phyloP scores from a whole-genome alignment of 2,797 vertebrate genomes.

The Cyprinodon diabolis region DNA sequence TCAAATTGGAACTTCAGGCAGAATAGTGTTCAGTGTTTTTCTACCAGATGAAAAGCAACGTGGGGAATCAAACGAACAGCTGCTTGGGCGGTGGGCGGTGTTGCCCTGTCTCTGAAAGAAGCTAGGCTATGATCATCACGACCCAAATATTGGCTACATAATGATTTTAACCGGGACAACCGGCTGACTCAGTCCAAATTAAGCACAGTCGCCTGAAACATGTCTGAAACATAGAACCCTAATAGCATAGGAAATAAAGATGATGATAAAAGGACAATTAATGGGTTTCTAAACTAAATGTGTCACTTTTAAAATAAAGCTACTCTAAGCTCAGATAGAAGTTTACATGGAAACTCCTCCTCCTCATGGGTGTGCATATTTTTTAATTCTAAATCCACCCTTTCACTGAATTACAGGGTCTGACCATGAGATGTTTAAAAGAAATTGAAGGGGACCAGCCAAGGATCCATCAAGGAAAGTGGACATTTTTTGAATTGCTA shows the following conservation, averaged over 20 bases:
- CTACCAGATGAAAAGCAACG: neutral
- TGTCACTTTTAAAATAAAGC: neutral
- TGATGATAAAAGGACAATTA: neutral
- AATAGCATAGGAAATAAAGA: neutral
- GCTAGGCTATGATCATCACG: constrained; percentile 70
- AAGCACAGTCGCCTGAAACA: constrained; percentile 33
- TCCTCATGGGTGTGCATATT: no score
- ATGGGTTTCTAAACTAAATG: neutral
- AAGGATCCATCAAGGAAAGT: no score
- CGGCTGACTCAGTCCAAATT: constrained; percentile 51
- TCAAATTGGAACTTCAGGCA: constrained; percentile 3
- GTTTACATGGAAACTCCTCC: no score
- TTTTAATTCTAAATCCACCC: no score
- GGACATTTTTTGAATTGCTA: no score
- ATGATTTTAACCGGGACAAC: constrained; percentile 41
- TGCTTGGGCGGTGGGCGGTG: constrained; percentile 61
- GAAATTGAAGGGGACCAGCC: no score
- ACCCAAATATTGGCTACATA: constrained; percentile 33
- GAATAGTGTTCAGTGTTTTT: neutral
- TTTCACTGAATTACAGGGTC: no score
- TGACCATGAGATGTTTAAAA: no score
- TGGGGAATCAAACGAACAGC: constrained; percentile 67
- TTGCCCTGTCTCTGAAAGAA: constrained; percentile 55
- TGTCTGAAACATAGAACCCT: constrained; percentile 22
- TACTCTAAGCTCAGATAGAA: neutral